Conservation (phyloP, 2,888 invertebrate species). For the Pheosia gnoma region DNA sequence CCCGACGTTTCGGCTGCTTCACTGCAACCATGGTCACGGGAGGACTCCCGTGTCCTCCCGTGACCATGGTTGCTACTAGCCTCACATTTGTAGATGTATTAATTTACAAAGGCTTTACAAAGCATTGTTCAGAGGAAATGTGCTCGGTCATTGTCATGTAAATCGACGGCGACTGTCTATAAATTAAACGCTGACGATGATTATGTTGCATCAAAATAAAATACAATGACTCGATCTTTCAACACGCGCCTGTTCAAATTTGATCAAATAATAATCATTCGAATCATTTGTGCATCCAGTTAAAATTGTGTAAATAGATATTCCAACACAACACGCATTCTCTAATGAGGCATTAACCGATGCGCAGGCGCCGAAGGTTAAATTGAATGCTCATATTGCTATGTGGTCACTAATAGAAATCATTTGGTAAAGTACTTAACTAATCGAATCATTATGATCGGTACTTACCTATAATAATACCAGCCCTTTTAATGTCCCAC, state of each 20-base stretch:
- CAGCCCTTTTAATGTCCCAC: too few relatives aligned
- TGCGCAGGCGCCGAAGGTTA: conserved; percentile 29
- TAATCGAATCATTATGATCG: conserved; percentile 10
- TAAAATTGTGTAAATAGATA: background rate
- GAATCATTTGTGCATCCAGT: background rate
- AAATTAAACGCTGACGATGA: too few relatives aligned
- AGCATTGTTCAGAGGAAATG: too few relatives aligned
- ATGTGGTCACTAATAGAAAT: conserved; percentile 6
- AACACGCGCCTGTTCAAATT: conserved; percentile 12
- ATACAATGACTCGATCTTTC: conserved; percentile 8
- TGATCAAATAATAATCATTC: conserved; percentile 10
- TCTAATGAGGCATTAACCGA: conserved; percentile 31
- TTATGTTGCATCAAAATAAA: background rate
- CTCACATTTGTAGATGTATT: too few relatives aligned
- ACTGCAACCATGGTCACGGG: too few relatives aligned
- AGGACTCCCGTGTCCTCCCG: too few relatives aligned
- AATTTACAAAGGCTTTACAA: too few relatives aligned
- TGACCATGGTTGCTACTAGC: too few relatives aligned
- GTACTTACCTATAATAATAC: too few relatives aligned
- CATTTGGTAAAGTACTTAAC: conserved; percentile 25
- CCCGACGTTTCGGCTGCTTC: too few relatives aligned
- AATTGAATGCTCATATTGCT: conserved; percentile 26
- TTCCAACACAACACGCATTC: conserved; percentile 12
- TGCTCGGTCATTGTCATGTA: too few relatives aligned
- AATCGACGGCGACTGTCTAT: too few relatives aligned